A percentile compares a stretch with the other conserved stretches of the same genome.
phyloP scores from a whole-genome alignment of 2,797 vertebrate species.

The Clarias fuscus region DNA sequence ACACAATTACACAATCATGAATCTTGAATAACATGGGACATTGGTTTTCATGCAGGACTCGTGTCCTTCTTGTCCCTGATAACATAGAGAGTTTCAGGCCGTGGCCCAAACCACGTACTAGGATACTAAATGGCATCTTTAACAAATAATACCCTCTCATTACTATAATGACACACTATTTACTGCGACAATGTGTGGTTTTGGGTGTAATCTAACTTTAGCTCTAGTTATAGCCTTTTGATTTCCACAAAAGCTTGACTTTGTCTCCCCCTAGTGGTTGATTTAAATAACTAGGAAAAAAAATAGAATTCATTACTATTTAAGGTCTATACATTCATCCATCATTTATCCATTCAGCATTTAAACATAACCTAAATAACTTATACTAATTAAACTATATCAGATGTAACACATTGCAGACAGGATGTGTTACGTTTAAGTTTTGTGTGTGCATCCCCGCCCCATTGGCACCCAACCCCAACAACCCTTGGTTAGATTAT shows the following conservation, averaged over 20 bases:
- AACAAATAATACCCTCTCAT: conserved; percentile 3
- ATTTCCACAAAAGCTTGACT: conserved; percentile 17
- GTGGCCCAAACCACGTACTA: neutral
- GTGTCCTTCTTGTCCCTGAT: neutral
- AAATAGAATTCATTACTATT: too few relatives aligned
- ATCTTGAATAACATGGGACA: neutral
- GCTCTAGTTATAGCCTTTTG: neutral
- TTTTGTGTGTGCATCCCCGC: neutral
- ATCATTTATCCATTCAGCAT: neutral
- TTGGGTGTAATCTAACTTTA: neutral
- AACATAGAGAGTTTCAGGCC: neutral
- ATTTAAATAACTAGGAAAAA: neutral
- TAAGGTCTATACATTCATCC: neutral
- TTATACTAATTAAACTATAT: neutral
- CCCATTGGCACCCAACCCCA: neutral
- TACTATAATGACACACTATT: conserved; percentile 11
- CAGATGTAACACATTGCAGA: neutral
- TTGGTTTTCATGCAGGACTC: neutral
- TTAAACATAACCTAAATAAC: neutral
- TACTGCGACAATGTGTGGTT: conserved; percentile 6
- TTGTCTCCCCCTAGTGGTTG: conserved; percentile 48
- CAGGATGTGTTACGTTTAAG: neutral
- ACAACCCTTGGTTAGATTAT: neutral
- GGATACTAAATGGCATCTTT: conserved; percentile 22
- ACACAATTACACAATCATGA: neutral